Base-by-base conservation (phyloP, 2,797 vertebrate genomes). In the Schizopygopsis pylzovi region DNA sequence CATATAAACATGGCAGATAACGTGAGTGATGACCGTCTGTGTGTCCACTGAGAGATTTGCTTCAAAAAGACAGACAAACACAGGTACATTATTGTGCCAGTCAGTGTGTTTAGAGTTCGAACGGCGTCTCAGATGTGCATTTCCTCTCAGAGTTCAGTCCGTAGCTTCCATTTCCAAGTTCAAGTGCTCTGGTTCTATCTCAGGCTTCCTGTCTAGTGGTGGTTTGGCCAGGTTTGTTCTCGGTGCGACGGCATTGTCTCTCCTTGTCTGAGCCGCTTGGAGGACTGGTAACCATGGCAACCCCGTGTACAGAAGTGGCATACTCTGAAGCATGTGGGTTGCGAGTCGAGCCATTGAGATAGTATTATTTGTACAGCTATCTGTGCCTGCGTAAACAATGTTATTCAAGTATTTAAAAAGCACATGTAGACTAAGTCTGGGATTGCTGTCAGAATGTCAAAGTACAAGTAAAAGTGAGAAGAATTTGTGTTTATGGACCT, bases 321-420 rank as follows among this genome's bases (percentile, higher is more conserved):
- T 72, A 56, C 45, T 76, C 68, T 47, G 54, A 84, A 56, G 70
- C 45, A 22, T 47, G 82, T 37, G 37, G 54, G 65, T 70, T 49
- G 52, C 11, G 41, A 39, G 73, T 76, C 4, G 63, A 67, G 79
- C 41, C 47, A 54, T 41, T 71, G n/a, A 83, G 77, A 80, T 49
- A 52, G 81, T 47, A 56, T 87, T 68, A 71, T 87, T 45, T 88
- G 65, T 72, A 39, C 72, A 43, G 80, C 83, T 85, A 83, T 86
- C 75, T 75, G n/a, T 72, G 43, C 47, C 54, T 52, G 73, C 47
- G 54, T 83, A 82, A 71, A 76, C 76, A 75, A 33, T 61, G 71
- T 47, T 65, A 45, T 67, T 84, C 68, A 63, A 79, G 67, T 75
- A 65, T 76, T 63, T 68, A 28, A 65, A 83, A 72, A 87, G 82